Evolutionary conservation across 2,888 invertebrate species (phyloP).

Genomic region (Oscheius sp.): DNA sequence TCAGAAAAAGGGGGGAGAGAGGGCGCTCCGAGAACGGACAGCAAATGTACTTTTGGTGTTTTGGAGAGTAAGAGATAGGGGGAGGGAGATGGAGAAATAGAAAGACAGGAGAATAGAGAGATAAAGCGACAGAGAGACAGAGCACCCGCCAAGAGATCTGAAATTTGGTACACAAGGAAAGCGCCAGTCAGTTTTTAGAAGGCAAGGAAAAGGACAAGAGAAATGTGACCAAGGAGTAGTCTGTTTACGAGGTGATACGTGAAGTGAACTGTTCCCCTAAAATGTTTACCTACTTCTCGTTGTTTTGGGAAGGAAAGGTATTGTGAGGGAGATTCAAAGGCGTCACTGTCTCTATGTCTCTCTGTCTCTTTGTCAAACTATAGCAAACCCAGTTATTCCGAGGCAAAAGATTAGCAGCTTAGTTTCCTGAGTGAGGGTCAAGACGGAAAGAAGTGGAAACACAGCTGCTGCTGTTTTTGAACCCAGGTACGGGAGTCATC

Average conservation of each 20-base stretch:
- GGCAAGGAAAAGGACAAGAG: too few relatives aligned
- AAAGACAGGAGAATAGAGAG: neutral
- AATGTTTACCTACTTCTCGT: too few relatives aligned
- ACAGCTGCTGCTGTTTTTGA: slow-evolving; percentile 16
- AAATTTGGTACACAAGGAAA: too few relatives aligned
- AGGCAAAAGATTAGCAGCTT: neutral
- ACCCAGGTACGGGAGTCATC: slow-evolving; percentile 12
- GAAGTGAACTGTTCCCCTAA: too few relatives aligned
- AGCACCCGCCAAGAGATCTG: too few relatives aligned
- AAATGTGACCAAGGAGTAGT: too few relatives aligned
- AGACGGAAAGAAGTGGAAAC: neutral
- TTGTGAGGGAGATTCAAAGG: neutral
- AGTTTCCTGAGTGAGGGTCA: neutral
- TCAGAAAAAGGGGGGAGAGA: neutral
- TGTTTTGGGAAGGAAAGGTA: neutral
- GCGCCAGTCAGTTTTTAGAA: too few relatives aligned
- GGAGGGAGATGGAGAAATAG: neutral
- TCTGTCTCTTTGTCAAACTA: neutral
- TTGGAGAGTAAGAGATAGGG: neutral
- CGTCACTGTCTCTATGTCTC: neutral
- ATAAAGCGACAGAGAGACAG: too few relatives aligned
- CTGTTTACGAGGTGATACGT: too few relatives aligned
- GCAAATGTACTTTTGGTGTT: neutral
- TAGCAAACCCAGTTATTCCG: neutral
- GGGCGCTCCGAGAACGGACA: neutral